phyloP scores from a whole-genome alignment of 2,797 vertebrate genomes.

The Manis javanica region DNA sequence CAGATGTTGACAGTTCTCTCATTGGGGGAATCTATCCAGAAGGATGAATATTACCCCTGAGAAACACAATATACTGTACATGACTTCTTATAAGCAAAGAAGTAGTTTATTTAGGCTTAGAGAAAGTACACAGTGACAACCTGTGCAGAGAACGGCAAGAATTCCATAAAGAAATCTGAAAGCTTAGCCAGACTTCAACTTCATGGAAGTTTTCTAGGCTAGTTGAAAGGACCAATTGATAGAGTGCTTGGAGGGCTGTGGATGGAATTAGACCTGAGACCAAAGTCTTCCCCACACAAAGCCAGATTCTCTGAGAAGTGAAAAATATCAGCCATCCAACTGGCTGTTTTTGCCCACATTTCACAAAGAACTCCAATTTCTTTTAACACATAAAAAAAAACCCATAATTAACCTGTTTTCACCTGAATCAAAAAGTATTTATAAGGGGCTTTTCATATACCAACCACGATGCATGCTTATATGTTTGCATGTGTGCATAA shows the following conservation, averaged over 20 bases:
- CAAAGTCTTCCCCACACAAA: slow-evolving; percentile 57
- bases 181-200: slow-evolving; percentile 21
- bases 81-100: slow-evolving; percentile 76
- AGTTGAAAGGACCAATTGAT: slow-evolving; percentile 71
- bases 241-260: neutral
- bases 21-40: slow-evolving; percentile 77
- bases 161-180: slow-evolving; percentile 52
- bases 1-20: slow-evolving; percentile 81
- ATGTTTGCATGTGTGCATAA: neutral
- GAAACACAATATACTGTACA: slow-evolving; percentile 78
- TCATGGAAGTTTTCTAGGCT: slow-evolving; percentile 36
- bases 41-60: slow-evolving; percentile 80
- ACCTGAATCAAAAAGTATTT: slow-evolving; percentile 55
- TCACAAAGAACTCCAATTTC: slow-evolving; percentile 58
- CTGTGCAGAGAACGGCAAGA: slow-evolving; percentile 61
- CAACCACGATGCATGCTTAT: neutral
- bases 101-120: slow-evolving; percentile 75
- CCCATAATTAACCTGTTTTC: slow-evolving; percentile 64
- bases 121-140: slow-evolving; percentile 70
- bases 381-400: slow-evolving; percentile 45
- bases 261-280: slow-evolving; percentile 60
- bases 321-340: slow-evolving; percentile 56
- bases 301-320: slow-evolving; percentile 56
- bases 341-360: slow-evolving; percentile 49
- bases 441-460: neutral